Evolutionary conservation across 1,140 invertebrate genomes (phyloP).

Genomic region (Anastrepha ludens): DNA sequence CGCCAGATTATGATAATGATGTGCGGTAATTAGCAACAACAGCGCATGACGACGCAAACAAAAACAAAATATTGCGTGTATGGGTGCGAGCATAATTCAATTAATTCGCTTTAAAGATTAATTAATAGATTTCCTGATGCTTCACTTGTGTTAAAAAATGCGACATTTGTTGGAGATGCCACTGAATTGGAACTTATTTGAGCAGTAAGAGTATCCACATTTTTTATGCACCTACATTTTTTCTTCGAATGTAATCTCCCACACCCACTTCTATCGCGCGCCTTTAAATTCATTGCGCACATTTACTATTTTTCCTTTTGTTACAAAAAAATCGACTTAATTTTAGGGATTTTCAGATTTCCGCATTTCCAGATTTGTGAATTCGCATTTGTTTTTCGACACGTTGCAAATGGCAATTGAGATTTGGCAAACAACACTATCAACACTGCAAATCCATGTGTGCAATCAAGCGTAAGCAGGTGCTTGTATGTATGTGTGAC

Average conservation of each 20-base stretch:
- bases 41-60: neutral
- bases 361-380: neutral
- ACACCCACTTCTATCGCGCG: neutral
- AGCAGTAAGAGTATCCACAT: neutral
- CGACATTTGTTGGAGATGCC: neutral
- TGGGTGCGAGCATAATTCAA: neutral
- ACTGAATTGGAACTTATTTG: neutral
- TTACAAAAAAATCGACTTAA: neutral
- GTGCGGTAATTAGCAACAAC: conserved; percentile 32
- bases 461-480: conserved; percentile 16
- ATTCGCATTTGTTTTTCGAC: conserved; percentile 33
- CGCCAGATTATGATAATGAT: conserved; percentile 20
- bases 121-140: neutral
- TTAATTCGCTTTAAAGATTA: neutral
- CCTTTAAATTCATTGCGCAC: neutral
- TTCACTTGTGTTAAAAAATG: neutral
- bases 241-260: neutral
- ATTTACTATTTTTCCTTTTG: neutral
- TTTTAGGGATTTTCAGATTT: neutral
- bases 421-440: conserved; percentile 53
- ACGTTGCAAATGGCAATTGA: conserved; percentile 48
- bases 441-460: conserved; percentile 42
- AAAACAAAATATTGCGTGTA: neutral
- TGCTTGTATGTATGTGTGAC: neutral
- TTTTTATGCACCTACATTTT: neutral